These are phyloP conservation scores for Acrobasis repandana DNA, from an alignment of 2,888 invertebrate species.

Conservation along the genomic window DNA sequence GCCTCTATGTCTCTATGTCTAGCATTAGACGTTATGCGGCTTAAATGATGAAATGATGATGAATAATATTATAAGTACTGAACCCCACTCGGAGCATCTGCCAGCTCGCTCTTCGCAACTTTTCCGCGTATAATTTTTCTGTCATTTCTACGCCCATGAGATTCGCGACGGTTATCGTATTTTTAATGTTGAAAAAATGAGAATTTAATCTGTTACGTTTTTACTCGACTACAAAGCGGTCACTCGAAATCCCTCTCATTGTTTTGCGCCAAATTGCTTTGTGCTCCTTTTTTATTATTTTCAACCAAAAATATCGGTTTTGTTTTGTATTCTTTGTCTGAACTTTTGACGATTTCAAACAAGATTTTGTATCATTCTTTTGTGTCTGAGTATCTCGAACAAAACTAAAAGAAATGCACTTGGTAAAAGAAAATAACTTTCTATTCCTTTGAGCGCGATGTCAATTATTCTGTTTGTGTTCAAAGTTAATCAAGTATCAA, in stretches of 20 bases:
- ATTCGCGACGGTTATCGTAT: constrained; percentile 15
- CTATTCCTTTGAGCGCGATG: neutral
- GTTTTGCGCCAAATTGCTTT: constrained; percentile 16
- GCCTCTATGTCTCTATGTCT: too few relatives aligned
- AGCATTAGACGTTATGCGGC: too few relatives aligned
- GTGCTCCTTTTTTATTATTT: neutral
- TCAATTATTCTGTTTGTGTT: neutral
- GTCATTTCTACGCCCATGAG: constrained; percentile 19
- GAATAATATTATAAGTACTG: neutral
- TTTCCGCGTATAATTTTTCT: constrained; percentile 15
- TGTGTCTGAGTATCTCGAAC: neutral
- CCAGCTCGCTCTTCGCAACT: neutral
- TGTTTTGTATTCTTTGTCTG: constrained; percentile 1
- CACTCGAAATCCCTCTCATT: constrained; percentile 15
- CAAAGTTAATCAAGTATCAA: too few relatives aligned
- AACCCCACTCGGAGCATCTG: neutral
- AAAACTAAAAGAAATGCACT: neutral
- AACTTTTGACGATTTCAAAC: neutral
- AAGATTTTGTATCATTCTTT: neutral
- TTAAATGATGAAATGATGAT: too few relatives aligned
- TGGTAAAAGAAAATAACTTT: neutral
- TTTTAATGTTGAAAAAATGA: constrained; percentile 21
- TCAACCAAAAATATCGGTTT: constrained; percentile 4
- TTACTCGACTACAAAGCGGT: constrained; percentile 7
- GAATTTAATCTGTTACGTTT: constrained; percentile 20